Percentiles rank a stretch among this genome's conserved stretches.
phyloP scores from a whole-genome alignment of 2,797 vertebrate genomes.

The Myotis planiceps region DNA sequence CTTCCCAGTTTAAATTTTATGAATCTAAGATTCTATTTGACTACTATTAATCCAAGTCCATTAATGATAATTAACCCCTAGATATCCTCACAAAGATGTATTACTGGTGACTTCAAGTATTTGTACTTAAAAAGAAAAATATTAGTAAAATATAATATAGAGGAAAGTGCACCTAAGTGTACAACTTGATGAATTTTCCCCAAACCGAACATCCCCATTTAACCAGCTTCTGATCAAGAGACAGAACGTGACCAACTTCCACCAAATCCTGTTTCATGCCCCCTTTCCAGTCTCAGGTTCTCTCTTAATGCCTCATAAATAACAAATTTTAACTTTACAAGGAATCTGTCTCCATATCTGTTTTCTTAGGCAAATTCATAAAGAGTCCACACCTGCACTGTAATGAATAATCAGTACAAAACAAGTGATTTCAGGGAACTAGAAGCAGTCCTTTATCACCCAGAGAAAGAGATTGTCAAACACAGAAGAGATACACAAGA shows the following conservation, averaged over 20 bases:
- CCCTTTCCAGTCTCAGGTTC: background rate
- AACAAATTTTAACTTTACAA: background rate
- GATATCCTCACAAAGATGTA: background rate
- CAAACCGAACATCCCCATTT: background rate
- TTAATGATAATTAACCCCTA: background rate
- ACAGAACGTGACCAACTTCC: background rate
- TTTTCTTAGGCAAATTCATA: conserved; percentile 34
- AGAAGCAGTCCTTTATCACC: background rate
- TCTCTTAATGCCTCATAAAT: background rate
- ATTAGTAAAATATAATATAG: background rate
- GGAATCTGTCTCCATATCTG: background rate
- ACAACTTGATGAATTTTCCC: background rate
- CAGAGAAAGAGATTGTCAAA: background rate
- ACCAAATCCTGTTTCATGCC: fast-evolving
- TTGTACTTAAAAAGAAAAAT: conserved; percentile 22
- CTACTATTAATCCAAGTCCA: background rate
- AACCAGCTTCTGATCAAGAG: background rate
- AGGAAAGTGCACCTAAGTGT: background rate
- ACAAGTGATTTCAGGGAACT: background rate
- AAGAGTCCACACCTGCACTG: background rate
- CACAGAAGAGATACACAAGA: background rate
- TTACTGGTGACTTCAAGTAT: background rate
- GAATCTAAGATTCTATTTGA: background rate
- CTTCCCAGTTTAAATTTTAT: conserved; percentile 18
- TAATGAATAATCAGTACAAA: background rate